Evolutionary conservation across 2,797 vertebrate genomes (phyloP).

Genomic region (Smutsia gigantea): DNA sequence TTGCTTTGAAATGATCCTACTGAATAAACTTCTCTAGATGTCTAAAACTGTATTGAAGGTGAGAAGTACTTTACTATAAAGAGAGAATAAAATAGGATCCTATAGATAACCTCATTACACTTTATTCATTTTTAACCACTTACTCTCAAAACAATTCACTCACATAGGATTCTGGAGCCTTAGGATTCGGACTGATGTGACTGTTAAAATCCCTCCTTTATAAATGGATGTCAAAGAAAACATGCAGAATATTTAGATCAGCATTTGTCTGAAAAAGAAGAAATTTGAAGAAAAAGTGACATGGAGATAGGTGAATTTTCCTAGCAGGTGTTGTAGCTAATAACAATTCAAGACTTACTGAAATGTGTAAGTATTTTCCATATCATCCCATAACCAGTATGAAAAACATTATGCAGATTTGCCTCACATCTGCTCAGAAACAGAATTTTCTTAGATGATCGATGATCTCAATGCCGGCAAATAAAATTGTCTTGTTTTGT

Average conservation of each 20-base stretch:
- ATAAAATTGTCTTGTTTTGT: neutral
- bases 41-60: neutral
- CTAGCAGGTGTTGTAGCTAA: neutral
- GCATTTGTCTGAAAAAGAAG: neutral
- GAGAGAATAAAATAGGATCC: neutral
- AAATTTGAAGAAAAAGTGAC: constrained; percentile 14
- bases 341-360: neutral
- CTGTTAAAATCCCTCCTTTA: constrained; percentile 33
- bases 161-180: neutral
- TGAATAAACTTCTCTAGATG: neutral
- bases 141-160: neutral
- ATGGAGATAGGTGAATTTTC: neutral
- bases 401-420: neutral
- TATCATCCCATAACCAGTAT: neutral
- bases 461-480: neutral
- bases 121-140: neutral
- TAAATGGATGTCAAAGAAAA: constrained; percentile 16
- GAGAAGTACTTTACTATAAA: neutral
- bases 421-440: neutral
- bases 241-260: constrained; percentile 31
- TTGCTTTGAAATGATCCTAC: neutral
- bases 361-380: neutral
- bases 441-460: neutral
- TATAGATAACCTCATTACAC: neutral
- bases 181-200: neutral